Evolutionary conservation across 2,113 vertebrate genomes (phyloP).

Genomic region (Archocentrus centrarchus): DNA sequence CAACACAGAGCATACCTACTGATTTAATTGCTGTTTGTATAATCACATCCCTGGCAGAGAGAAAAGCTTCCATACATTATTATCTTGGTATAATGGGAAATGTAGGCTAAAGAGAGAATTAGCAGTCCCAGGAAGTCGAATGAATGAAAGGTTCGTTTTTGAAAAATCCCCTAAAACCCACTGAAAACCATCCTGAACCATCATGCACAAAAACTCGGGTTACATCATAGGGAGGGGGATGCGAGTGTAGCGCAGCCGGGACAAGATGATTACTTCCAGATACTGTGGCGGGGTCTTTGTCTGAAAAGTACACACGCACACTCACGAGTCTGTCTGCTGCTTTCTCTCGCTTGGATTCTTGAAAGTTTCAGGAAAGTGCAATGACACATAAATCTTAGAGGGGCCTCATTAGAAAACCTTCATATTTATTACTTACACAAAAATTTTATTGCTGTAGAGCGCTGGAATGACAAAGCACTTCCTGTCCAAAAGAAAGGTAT

Average conservation of each 20-base stretch:
- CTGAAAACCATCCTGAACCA: slow-evolving; percentile 38
- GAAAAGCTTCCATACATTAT: background rate
- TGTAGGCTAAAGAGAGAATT: background rate
- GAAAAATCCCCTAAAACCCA: slow-evolving; percentile 52
- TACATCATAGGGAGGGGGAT: slow-evolving; percentile 80
- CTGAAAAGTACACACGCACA: slow-evolving; percentile 55
- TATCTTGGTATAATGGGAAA: background rate
- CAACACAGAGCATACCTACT: background rate
- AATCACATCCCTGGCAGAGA: background rate
- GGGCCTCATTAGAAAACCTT: slow-evolving; percentile 31
- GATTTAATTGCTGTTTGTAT: background rate
- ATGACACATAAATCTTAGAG: slow-evolving; percentile 33
- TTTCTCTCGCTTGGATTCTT: slow-evolving; percentile 6
- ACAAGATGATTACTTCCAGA: slow-evolving; percentile 83
- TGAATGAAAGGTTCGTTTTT: slow-evolving; percentile 45
- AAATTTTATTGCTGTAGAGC: slow-evolving; percentile 28
- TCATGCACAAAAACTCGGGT: slow-evolving; percentile 68
- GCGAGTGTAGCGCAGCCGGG: slow-evolving; percentile 59
- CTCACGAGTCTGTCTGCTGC: background rate
- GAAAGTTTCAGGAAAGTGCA: slow-evolving; percentile 35
- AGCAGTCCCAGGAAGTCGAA: background rate
- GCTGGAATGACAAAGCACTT: slow-evolving; percentile 46
- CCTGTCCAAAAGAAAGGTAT: slow-evolving; percentile 22
- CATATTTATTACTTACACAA: slow-evolving; percentile 23
- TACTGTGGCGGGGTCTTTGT: slow-evolving; percentile 71